A percentile compares a stretch with the other conserved stretches of the same genome.
phyloP scores from a whole-genome alignment of 2,888 invertebrate genomes.

The Temnothorax rugatulus region DNA sequence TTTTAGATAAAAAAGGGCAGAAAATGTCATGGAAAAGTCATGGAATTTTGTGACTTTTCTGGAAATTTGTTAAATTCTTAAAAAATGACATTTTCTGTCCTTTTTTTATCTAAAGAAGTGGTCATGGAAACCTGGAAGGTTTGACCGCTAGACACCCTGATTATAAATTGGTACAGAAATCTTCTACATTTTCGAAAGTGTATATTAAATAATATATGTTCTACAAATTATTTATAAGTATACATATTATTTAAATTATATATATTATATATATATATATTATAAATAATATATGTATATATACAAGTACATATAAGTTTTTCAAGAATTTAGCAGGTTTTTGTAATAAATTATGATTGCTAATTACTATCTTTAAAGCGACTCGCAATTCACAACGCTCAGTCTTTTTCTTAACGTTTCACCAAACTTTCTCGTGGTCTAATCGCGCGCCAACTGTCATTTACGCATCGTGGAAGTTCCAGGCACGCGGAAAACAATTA shows the following conservation, averaged over 20 bases:
- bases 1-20: too few relatives aligned
- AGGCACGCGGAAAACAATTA: slow-evolving; percentile 59
- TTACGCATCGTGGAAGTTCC: slow-evolving; percentile 38
- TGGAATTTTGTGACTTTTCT: too few relatives aligned
- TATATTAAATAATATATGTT: too few relatives aligned
- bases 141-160: too few relatives aligned
- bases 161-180: background rate
- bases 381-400: slow-evolving; percentile 1
- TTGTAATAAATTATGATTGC: background rate
- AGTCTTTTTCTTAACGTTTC: slow-evolving; percentile 50
- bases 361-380: slow-evolving; percentile 10
- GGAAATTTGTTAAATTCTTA: too few relatives aligned
- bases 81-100: too few relatives aligned
- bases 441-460: slow-evolving; percentile 33
- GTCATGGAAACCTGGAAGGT: too few relatives aligned
- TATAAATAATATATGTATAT: background rate
- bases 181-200: too few relatives aligned
- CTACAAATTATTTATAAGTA: too few relatives aligned
- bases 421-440: slow-evolving; percentile 63
- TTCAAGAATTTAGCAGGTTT: background rate
- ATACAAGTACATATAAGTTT: background rate
- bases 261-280: background rate
- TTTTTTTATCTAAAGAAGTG: too few relatives aligned
- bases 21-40: too few relatives aligned
- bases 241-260: background rate